Evolutionary conservation across 2,888 invertebrate genomes (phyloP).

Genomic region (Labia minor): DNA sequence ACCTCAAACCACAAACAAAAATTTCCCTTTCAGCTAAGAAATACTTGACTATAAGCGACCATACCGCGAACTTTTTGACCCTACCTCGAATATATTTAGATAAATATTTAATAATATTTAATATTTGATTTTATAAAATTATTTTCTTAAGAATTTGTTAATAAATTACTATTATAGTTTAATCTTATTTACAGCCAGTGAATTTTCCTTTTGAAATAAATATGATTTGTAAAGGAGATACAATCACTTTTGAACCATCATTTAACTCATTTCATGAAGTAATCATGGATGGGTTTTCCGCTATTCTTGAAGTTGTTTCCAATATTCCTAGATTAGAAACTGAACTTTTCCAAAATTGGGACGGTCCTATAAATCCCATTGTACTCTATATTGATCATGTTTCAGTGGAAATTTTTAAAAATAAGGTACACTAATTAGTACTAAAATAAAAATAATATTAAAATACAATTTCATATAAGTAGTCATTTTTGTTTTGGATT

Average conservation of each 20-base stretch:
- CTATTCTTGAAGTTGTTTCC: slow-evolving; percentile 55
- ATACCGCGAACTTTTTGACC: too few species aligned
- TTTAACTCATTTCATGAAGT: slow-evolving; percentile 63
- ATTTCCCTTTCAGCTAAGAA: too few species aligned
- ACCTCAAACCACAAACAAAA: too few species aligned
- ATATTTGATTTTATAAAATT: too few species aligned
- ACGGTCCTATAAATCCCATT: slow-evolving; percentile 27
- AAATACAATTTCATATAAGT: too few species aligned
- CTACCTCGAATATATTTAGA: too few species aligned
- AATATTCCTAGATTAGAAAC: slow-evolving; percentile 70
- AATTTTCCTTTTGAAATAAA: slow-evolving; percentile 60
- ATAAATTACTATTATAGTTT: slow-evolving; percentile 20
- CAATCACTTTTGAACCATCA: slow-evolving; percentile 59
- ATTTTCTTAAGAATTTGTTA: too few species aligned
- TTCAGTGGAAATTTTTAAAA: slow-evolving; percentile 28
- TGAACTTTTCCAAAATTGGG: slow-evolving; percentile 58
- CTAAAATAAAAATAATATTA: too few species aligned
- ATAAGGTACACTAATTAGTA: slow-evolving; percentile 17
- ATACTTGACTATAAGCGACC: too few species aligned
- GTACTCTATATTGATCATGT: slow-evolving; percentile 8
- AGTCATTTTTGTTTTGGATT: too few species aligned
- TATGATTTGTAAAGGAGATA: slow-evolving; percentile 47
- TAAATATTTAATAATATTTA: too few species aligned
- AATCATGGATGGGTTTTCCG: slow-evolving; percentile 54
- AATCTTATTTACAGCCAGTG: slow-evolving; percentile 49